These are phyloP conservation scores for Mycalesis mineus DNA, from an alignment of 2,888 invertebrate species.

Conservation along the genomic window DNA sequence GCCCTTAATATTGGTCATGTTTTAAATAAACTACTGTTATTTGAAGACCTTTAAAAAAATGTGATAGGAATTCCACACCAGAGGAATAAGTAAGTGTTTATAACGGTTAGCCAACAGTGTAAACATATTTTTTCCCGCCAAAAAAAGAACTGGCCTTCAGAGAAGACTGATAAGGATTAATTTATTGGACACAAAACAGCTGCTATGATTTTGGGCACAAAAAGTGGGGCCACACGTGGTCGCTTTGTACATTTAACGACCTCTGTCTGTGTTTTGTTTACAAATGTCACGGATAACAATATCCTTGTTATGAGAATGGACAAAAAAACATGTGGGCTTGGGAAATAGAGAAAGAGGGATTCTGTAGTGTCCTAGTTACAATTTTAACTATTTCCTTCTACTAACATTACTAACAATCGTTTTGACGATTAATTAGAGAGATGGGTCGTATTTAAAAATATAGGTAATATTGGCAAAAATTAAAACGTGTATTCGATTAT, in stretches of 20 bases:
- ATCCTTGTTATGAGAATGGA: conserved; percentile 17
- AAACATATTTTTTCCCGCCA: neutral
- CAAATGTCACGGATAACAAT: conserved; percentile 25
- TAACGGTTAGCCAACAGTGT: neutral
- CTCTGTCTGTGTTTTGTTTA: conserved; percentile 23
- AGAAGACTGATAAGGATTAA: conserved; percentile 18
- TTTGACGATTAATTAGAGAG: too few species aligned
- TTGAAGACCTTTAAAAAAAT: too few species aligned
- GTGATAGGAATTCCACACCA: too few species aligned
- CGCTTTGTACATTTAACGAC: conserved; percentile 22
- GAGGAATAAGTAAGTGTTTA: too few species aligned
- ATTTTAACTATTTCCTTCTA: too few species aligned
- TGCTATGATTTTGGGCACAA: conserved; percentile 22
- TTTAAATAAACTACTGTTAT: too few species aligned
- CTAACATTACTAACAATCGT: too few species aligned
- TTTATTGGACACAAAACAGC: conserved; percentile 27
- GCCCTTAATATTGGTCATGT: too few species aligned
- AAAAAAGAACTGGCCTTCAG: neutral
- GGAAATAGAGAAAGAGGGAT: neutral
- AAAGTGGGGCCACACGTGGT: conserved; percentile 23
- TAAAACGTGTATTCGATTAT: too few species aligned
- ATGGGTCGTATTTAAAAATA: too few species aligned
- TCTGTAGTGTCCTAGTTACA: too few species aligned
- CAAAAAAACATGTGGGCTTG: conserved; percentile 14
- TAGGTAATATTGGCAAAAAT: too few species aligned